These are phyloP conservation scores for Muscidifurax raptorellus DNA, from an alignment of 1,140 invertebrate species.

Conservation along the genomic window DNA sequence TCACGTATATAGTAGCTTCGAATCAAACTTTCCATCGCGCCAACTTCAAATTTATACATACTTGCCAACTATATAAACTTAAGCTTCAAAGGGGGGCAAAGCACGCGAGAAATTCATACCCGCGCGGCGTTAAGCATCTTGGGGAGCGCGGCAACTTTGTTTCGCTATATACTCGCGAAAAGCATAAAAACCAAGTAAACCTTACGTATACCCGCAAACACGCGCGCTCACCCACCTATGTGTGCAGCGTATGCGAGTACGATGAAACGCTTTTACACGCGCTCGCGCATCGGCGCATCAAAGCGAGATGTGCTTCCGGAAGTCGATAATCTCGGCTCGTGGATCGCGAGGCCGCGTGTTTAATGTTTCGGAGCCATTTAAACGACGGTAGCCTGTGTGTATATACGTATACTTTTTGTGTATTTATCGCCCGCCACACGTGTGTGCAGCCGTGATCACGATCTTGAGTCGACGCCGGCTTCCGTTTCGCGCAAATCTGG, in stretches of 20 bases:
- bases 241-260: too few species aligned
- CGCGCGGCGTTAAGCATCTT: neutral
- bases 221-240: neutral
- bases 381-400: neutral
- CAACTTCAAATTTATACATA: too few species aligned
- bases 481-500: too few species aligned
- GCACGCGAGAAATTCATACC: neutral
- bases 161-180: neutral
- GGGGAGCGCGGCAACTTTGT: neutral
- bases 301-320: slow-evolving; percentile 1
- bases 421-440: too few species aligned
- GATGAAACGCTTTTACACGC: neutral
- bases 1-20: too few species aligned
- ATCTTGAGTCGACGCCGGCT: too few species aligned
- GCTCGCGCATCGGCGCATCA: neutral
- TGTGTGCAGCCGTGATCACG: too few species aligned
- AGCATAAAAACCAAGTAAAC: neutral
- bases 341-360: slow-evolving; percentile 1
- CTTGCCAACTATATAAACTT: too few species aligned
- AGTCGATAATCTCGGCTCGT: slow-evolving; percentile 22
- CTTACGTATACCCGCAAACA: neutral
- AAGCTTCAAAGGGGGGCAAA: too few species aligned
- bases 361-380: slow-evolving; percentile 21
- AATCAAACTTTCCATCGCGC: too few species aligned
- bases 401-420: too few species aligned